Evolutionary conservation across 2,888 invertebrate genomes (phyloP).

Genomic region (Pterostichus niger): DNA sequence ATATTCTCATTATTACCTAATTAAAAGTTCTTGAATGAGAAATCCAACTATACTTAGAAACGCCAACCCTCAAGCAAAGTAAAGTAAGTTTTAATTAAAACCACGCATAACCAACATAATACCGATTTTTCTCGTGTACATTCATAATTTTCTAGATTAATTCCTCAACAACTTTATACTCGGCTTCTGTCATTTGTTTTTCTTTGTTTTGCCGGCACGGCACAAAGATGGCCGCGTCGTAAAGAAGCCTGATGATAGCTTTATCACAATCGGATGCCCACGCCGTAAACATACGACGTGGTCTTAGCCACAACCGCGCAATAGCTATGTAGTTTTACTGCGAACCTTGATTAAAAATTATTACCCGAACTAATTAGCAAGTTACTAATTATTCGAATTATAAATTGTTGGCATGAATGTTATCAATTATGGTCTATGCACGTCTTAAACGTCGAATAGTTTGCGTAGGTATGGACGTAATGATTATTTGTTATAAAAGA

Average conservation of each 20-base stretch:
- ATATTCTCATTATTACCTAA: too few relatives aligned
- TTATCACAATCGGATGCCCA: conserved; percentile 63
- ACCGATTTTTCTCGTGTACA: conserved; percentile 24
- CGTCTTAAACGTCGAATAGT: conserved; percentile 1
- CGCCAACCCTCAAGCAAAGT: background rate
- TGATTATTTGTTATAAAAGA: conserved; percentile 44
- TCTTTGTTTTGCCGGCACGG: conserved; percentile 56
- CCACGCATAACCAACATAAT: conserved; percentile 42
- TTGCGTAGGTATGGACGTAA: conserved; percentile 46
- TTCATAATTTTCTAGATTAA: conserved; percentile 64
- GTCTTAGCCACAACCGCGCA: background rate
- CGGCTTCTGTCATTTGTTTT: conserved; percentile 46
- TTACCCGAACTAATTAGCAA: conserved; percentile 65
- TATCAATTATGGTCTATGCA: conserved; percentile 54
- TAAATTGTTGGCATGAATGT: conserved; percentile 56
- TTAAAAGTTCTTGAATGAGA: too few relatives aligned
- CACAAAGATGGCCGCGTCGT: conserved; percentile 57
- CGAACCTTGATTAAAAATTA: conserved; percentile 65
- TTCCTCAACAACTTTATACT: conserved; percentile 61
- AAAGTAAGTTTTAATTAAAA: conserved; percentile 61
- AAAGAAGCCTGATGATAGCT: conserved; percentile 62
- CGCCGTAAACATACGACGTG: conserved; percentile 41
- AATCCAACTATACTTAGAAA: too few relatives aligned
- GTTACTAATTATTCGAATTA: conserved; percentile 63
- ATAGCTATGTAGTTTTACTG: conserved; percentile 32